These are phyloP conservation scores for Entelurus aequoreus DNA, from an alignment of 2,113 vertebrate genomes.

Conservation along the genomic window DNA sequence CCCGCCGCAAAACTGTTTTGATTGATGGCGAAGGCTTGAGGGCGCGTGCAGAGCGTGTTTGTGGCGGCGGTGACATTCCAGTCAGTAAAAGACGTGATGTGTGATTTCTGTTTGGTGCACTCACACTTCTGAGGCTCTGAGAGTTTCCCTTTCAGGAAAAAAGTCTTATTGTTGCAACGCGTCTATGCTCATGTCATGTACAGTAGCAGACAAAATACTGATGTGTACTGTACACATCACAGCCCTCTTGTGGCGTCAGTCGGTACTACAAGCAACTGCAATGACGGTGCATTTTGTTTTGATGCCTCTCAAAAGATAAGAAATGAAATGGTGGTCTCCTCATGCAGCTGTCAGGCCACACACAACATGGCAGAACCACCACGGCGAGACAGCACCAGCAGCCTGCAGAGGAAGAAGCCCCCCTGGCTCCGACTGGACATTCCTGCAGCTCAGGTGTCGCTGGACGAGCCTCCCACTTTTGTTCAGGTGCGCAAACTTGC, in stretches of 20 bases:
- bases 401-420: conserved; percentile 95
- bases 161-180: not conserved
- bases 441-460: conserved; percentile 65
- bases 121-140: conserved; percentile 41
- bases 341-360: conserved; percentile 71
- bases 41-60: not conserved
- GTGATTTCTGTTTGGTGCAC: not conserved
- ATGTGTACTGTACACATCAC: no score
- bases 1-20: not conserved
- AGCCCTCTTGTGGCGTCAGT: conserved; percentile 46
- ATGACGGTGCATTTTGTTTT: not conserved
- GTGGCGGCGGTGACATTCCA: not conserved
- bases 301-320: not conserved
- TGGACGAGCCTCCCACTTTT: conserved; percentile 78
- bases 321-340: not conserved
- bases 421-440: conserved; percentile 96
- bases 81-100: not conserved
- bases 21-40: not conserved
- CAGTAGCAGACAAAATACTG: not conserved
- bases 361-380: conserved; percentile 83
- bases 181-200: not conserved
- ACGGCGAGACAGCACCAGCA: conserved; percentile 88
- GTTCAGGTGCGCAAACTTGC: conserved; percentile 74
- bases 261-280: conserved; percentile 16
- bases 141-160: no score